A percentile compares a stretch with the other conserved stretches of the same genome.
Conservation (phyloP, 2,888 invertebrate species). For the Protodeltote pygarga region DNA sequence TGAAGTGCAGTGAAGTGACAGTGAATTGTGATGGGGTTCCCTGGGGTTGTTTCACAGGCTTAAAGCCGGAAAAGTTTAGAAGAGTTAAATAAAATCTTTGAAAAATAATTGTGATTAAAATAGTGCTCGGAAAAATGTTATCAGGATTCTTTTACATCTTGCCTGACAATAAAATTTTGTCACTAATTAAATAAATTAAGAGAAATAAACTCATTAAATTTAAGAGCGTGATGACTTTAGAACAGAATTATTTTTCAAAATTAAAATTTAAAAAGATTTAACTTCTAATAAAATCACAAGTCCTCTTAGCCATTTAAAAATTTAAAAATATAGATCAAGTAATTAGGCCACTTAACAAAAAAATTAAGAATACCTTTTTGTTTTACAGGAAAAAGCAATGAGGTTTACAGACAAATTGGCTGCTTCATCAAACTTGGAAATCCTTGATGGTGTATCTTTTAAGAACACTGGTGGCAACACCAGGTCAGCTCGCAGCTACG, state of each 20-base stretch:
- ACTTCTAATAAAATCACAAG: conserved; percentile 8
- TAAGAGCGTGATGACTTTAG: background rate
- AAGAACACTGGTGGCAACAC: conserved; percentile 78
- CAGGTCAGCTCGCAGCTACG: conserved; percentile 78
- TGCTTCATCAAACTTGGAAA: conserved; percentile 72
- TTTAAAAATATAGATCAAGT: background rate
- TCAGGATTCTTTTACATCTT: background rate
- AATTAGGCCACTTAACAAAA: background rate
- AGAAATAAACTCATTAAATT: too few relatives aligned
- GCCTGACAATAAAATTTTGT: background rate
- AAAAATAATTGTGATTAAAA: conserved; percentile 37
- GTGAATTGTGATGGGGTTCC: conserved; percentile 50
- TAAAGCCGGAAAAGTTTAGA: too few relatives aligned
- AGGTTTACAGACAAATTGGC: conserved; percentile 80
- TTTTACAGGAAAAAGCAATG: conserved; percentile 81
- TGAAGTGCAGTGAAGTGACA: conserved; percentile 66
- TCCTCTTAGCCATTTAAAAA: background rate
- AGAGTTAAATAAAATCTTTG: conserved; percentile 39
- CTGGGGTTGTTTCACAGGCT: conserved; percentile 37
- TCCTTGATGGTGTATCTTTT: conserved; percentile 77
- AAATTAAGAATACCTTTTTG: conserved; percentile 22
- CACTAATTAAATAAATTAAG: background rate
- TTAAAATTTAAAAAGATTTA: conserved; percentile 17
- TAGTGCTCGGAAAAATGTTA: conserved; percentile 15
- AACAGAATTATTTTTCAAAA: conserved; percentile 30